These are phyloP conservation scores for Centropus bengalensis DNA, from an alignment of 2,113 vertebrate genomes.

Conservation along the genomic window DNA sequence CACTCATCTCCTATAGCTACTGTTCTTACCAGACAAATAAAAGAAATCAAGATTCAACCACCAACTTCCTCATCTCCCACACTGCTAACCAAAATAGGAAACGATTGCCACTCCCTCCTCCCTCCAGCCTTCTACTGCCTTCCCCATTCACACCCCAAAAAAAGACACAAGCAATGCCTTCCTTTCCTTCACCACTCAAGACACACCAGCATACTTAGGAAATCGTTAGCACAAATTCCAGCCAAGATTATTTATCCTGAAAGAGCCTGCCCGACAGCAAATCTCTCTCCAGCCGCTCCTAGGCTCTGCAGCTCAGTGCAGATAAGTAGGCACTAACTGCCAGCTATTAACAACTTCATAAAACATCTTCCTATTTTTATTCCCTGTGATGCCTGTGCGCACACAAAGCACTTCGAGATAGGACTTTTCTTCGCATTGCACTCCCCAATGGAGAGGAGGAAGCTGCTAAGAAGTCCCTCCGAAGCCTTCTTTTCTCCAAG, in stretches of 20 bases:
- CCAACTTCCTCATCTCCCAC: constrained; percentile 20
- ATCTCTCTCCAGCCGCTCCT: neutral
- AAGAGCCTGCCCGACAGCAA: neutral
- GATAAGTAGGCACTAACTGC: neutral
- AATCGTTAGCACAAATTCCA: constrained; percentile 16
- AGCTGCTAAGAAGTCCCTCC: too few species aligned
- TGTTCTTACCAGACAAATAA: neutral
- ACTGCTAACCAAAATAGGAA: neutral
- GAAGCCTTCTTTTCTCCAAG: too few species aligned
- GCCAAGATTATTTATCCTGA: constrained; percentile 13
- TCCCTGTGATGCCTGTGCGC: rapidly evolving
- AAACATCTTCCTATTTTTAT: neutral
- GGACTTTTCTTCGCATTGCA: neutral
- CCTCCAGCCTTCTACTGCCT: neutral
- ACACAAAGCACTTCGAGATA: neutral
- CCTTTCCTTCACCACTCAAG: neutral
- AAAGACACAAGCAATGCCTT: neutral
- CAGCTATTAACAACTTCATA: neutral
- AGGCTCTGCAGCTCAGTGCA: neutral
- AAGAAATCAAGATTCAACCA: constrained; percentile 18
- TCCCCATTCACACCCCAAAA: constrained; percentile 3
- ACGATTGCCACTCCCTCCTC: neutral
- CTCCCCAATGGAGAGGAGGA: too few species aligned
- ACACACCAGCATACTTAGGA: neutral
- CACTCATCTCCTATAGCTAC: neutral